phyloP scores from a whole-genome alignment of 2,888 invertebrate species.

The Epiblema foenella region DNA sequence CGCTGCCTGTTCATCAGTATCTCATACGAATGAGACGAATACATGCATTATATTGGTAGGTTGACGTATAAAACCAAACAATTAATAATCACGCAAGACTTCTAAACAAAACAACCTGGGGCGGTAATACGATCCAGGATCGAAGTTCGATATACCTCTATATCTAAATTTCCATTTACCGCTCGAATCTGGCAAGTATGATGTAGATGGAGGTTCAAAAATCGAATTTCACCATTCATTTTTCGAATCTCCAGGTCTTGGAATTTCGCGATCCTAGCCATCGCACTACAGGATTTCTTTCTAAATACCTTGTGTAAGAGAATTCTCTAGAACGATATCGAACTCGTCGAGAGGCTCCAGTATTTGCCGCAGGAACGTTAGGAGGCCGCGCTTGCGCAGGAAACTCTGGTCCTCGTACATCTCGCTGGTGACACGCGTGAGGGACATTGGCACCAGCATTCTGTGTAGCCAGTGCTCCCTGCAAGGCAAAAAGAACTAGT shows the following conservation, averaged over 20 bases:
- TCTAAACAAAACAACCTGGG: neutral
- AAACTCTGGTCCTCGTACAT: slow-evolving; percentile 99
- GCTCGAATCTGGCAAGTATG: neutral
- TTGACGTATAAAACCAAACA: neutral
- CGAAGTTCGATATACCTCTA: neutral
- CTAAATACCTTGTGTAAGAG: slow-evolving; percentile 88
- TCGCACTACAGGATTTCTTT: neutral
- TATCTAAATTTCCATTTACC: neutral
- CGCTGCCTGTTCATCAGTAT: no score
- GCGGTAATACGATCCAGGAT: neutral
- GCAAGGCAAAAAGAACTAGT: slow-evolving; percentile 47
- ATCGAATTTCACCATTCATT: neutral
- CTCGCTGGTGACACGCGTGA: slow-evolving; percentile 93
- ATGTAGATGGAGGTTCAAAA: neutral
- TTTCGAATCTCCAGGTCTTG: neutral
- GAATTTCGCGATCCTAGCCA: neutral
- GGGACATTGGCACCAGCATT: slow-evolving; percentile 95
- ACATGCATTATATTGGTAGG: neutral
- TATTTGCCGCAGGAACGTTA: slow-evolving; percentile 95
- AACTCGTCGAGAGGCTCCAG: slow-evolving; percentile 95
- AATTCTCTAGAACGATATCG: slow-evolving; percentile 94
- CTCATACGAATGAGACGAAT: neutral
- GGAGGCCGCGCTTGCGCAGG: slow-evolving; percentile 92
- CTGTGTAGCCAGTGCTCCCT: slow-evolving; percentile 96
- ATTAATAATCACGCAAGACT: neutral